Conservation (phyloP, 2,113 vertebrate genomes). For the Malurus alboscapulatus region DNA sequence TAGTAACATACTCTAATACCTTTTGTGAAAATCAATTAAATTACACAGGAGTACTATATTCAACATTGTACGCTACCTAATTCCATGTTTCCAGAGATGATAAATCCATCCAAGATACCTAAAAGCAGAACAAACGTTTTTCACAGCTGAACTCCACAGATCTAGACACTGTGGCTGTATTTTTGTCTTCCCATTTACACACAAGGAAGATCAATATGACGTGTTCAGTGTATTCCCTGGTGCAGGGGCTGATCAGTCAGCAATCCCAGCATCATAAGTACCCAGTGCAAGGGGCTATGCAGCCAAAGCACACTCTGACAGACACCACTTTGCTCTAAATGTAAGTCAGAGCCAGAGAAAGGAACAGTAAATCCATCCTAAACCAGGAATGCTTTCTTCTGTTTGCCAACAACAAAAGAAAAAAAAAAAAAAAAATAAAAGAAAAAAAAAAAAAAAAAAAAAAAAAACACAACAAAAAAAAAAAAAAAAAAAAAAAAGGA, state of each 20-base stretch:
- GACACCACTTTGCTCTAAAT: background rate
- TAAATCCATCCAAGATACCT: background rate
- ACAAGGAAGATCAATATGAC: background rate
- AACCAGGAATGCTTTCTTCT: conserved; percentile 14
- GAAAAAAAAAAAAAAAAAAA: background rate
- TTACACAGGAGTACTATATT: background rate
- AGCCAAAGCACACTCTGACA: background rate
- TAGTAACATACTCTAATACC: background rate
- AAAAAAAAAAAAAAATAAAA: background rate
- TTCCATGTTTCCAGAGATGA: background rate
- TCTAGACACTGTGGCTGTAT: background rate
- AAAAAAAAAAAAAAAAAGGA: background rate
- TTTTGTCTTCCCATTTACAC: background rate
- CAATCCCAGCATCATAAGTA: background rate
- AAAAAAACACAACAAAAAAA: no score
- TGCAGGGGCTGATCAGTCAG: background rate
- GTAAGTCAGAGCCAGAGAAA: background rate
- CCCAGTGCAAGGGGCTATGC: fast-evolving
- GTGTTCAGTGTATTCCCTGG: background rate
- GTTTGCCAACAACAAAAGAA: background rate
- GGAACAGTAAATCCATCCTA: conserved; percentile 35
- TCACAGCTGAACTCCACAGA: background rate
- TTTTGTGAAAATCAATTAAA: background rate
- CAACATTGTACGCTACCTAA: fast-evolving
- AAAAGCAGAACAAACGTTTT: background rate